Conservation (phyloP, 1,140 invertebrate species). For the Cydia strobilella region DNA sequence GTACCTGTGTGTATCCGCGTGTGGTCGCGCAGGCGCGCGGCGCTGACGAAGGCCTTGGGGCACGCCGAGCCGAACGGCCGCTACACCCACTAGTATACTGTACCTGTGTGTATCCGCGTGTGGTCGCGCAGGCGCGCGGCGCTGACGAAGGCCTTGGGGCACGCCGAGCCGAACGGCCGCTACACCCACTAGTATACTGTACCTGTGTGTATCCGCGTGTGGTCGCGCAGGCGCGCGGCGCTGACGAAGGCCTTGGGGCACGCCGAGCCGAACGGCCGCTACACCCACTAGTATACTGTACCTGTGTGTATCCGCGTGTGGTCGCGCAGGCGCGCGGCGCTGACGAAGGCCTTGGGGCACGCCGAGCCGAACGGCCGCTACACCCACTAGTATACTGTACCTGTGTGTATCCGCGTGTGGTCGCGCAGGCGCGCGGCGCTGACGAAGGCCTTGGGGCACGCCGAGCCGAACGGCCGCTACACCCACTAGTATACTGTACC, state of each 20-base stretch:
- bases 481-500: too few relatives aligned
- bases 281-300: too few relatives aligned
- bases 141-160: conserved; percentile 67
- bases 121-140: conserved; percentile 73
- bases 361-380: conserved; percentile 82
- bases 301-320: conserved; percentile 79
- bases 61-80: conserved; percentile 82
- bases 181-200: too few relatives aligned
- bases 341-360: conserved; percentile 70
- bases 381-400: too few relatives aligned
- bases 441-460: conserved; percentile 68
- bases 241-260: conserved; percentile 71
- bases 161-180: conserved; percentile 81
- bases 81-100: too few relatives aligned
- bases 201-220: conserved; percentile 78
- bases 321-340: conserved; percentile 67
- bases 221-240: conserved; percentile 69
- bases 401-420: conserved; percentile 77
- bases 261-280: conserved; percentile 82
- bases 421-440: conserved; percentile 70
- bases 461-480: conserved; percentile 82
- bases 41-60: conserved; percentile 65
- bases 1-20: conserved; percentile 76
- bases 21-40: conserved; percentile 73
- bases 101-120: conserved; percentile 77